These are phyloP conservation scores for Carlito syrichta DNA, from an alignment of 2,113 vertebrate genomes.

Conservation along the genomic window DNA sequence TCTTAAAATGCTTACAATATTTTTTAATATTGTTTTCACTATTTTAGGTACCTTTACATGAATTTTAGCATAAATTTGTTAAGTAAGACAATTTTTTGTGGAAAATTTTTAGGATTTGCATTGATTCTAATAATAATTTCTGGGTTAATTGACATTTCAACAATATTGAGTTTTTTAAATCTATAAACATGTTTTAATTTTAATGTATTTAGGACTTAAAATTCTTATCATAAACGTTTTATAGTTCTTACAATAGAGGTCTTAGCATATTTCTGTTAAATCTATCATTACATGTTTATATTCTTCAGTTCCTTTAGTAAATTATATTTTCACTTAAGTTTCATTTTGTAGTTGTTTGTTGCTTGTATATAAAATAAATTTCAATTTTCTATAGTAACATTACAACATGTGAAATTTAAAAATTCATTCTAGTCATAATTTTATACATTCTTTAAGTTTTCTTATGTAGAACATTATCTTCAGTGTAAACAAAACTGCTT, in stretches of 20 bases:
- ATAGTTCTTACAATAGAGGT: background rate
- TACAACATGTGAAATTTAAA: background rate
- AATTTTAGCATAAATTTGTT: background rate
- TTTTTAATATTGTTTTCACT: background rate
- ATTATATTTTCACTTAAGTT: background rate
- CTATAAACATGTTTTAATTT: no score
- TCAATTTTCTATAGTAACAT: background rate
- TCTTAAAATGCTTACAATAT: background rate
- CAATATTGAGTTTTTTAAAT: background rate
- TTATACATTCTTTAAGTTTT: background rate
- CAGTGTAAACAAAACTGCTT: background rate
- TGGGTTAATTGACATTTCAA: background rate
- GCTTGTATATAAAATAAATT: background rate
- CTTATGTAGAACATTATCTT: background rate
- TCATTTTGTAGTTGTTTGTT: background rate
- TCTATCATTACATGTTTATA: background rate
- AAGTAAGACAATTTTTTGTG: background rate
- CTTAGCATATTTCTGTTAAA: background rate
- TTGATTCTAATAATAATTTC: background rate
- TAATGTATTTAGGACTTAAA: background rate
- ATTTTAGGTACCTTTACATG: background rate
- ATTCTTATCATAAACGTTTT: background rate
- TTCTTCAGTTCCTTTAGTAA: background rate
- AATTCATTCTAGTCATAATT: background rate
- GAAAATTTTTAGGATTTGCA: background rate